phyloP scores from a whole-genome alignment of 2,888 invertebrate genomes.

The Rhabditophanes sp. region DNA sequence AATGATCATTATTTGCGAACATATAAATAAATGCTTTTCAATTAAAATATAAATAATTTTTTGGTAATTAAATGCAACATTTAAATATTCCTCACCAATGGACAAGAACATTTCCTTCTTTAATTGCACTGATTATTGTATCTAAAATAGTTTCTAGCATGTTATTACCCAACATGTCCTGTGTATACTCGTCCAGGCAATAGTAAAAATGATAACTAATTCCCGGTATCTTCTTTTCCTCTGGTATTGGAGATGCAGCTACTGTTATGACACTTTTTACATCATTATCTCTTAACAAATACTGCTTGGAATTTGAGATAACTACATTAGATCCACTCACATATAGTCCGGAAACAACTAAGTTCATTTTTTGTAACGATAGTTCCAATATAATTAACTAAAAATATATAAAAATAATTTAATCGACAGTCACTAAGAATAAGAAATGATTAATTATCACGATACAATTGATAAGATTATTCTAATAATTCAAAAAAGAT shows the following conservation, averaged over 20 bases:
- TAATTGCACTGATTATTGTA: conserved; percentile 16
- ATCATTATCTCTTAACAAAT: too few relatives aligned
- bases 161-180: conserved; percentile 22
- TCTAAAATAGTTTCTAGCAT: conserved; percentile 15
- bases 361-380: background rate
- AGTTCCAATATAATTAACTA: too few relatives aligned
- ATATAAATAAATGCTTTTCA: background rate
- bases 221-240: conserved; percentile 11
- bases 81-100: conserved; percentile 22
- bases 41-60: background rate
- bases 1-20: background rate
- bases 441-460: too few relatives aligned
- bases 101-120: conserved; percentile 17
- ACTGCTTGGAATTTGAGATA: conserved; percentile 17
- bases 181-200: conserved; percentile 18
- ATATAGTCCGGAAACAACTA: background rate
- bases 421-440: too few relatives aligned
- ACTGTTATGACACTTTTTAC: conserved; percentile 25
- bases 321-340: background rate
- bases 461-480: too few relatives aligned
- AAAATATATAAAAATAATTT: too few relatives aligned
- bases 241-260: conserved; percentile 16
- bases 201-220: conserved; percentile 24
- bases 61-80: background rate
- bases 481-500: too few relatives aligned